Conservation (phyloP, 2,888 invertebrate species). For the Caenorhabditis becei region DNA sequence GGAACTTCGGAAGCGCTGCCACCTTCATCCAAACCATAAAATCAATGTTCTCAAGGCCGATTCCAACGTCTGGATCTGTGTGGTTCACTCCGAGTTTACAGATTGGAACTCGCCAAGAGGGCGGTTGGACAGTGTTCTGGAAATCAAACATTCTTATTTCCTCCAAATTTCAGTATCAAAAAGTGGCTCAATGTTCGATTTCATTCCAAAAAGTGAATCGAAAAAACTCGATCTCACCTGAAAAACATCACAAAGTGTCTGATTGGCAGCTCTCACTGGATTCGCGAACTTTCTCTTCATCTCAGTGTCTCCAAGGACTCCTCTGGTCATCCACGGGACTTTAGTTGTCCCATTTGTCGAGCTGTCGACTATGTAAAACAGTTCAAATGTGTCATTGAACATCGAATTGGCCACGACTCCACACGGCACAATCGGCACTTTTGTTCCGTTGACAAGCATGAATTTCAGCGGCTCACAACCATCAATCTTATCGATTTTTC, state of each 20-base stretch:
- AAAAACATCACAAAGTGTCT: conserved; percentile 74
- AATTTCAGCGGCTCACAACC: conserved; percentile 71
- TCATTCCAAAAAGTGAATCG: too few relatives aligned
- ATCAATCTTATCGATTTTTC: conserved; percentile 85
- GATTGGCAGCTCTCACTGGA: conserved; percentile 84
- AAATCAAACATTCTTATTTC: neutral
- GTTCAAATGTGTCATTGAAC: conserved; percentile 87
- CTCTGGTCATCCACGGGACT: conserved; percentile 55
- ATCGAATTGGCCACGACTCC: conserved; percentile 99
- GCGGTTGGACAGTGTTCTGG: conserved; percentile 85
- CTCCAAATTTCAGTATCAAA: too few relatives aligned
- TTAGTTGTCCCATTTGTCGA: conserved; percentile 8
- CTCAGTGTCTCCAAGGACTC: conserved; percentile 96
- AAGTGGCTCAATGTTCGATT: too few relatives aligned
- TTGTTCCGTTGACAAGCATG: conserved; percentile 35
- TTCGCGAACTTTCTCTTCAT: conserved; percentile 94
- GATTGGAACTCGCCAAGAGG: conserved; percentile 89
- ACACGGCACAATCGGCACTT: conserved; percentile 91
- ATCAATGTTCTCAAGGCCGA: conserved; percentile 95
- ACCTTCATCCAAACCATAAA: conserved; percentile 99
- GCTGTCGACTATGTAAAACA: conserved; percentile 30
- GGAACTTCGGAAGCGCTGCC: conserved; percentile 94
- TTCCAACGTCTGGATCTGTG: conserved; percentile 32
- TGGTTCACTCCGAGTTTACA: conserved; percentile 87
- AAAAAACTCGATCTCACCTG: conserved; percentile 75